Evolutionary conservation across 2,888 invertebrate genomes (phyloP).

Genomic region (Tribolium freemani): DNA sequence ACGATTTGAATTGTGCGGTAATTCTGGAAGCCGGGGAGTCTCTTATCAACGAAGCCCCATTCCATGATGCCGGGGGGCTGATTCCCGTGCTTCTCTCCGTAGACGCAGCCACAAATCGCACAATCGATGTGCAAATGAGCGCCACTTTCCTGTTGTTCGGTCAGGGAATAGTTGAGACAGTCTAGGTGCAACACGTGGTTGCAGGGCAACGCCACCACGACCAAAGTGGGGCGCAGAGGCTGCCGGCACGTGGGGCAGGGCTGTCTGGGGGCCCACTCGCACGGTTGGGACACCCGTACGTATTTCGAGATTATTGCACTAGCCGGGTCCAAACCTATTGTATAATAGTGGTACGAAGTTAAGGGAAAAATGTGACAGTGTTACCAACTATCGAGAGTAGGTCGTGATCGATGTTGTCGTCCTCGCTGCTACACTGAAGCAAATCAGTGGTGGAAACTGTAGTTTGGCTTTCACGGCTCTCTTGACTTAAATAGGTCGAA

Average conservation of each 20-base stretch:
- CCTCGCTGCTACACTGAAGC: slow-evolving; percentile 63
- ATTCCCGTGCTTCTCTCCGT: slow-evolving; percentile 84
- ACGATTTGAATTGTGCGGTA: slow-evolving; percentile 85
- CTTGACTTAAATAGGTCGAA: slow-evolving; percentile 89
- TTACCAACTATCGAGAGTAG: slow-evolving; percentile 64
- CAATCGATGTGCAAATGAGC: slow-evolving; percentile 83
- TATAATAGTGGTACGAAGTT: neutral
- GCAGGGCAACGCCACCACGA: slow-evolving; percentile 79
- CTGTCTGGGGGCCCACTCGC: slow-evolving; percentile 78
- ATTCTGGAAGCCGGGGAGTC: slow-evolving; percentile 78
- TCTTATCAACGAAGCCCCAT: slow-evolving; percentile 79
- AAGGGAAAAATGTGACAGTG: neutral
- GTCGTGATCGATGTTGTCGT: slow-evolving; percentile 57
- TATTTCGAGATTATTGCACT: slow-evolving; percentile 78
- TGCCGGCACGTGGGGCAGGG: slow-evolving; percentile 81
- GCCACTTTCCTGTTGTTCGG: slow-evolving; percentile 69
- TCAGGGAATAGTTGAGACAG: slow-evolving; percentile 83
- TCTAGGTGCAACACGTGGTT: slow-evolving; percentile 85
- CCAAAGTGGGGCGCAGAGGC: slow-evolving; percentile 71
- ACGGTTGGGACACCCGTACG: slow-evolving; percentile 77
- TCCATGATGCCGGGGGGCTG: slow-evolving; percentile 89
- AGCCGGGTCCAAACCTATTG: slow-evolving; percentile 70
- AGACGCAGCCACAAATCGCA: slow-evolving; percentile 87
- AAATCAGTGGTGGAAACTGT: slow-evolving; percentile 65
- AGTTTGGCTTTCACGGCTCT: slow-evolving; percentile 78